Evolutionary conservation across 2,888 invertebrate species (phyloP).

Genomic region (Pycnomerus fuliginosus): DNA sequence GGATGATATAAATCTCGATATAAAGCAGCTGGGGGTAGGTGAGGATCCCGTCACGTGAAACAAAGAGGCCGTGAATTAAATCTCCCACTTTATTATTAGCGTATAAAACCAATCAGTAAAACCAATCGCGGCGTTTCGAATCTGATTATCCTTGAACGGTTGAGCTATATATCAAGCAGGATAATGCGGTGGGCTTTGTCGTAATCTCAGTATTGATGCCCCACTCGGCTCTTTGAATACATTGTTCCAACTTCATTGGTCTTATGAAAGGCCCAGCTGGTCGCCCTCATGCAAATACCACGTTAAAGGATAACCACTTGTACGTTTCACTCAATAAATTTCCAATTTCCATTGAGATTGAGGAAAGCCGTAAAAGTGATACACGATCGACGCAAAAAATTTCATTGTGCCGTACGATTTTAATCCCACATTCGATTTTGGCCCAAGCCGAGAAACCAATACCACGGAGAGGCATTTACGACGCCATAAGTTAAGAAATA

Average conservation of each 20-base stretch:
- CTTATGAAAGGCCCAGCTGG: conserved; percentile 18
- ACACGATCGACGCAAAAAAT: conserved; percentile 14
- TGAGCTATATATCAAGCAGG: conserved; percentile 40
- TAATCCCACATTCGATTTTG: conserved; percentile 19
- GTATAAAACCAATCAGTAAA: conserved; percentile 29
- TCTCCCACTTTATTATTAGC: conserved; percentile 26
- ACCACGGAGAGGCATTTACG: conserved; percentile 31
- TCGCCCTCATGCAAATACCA: conserved; percentile 25
- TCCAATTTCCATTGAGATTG: conserved; percentile 1
- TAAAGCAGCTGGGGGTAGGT: no score
- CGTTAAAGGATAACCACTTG: conserved; percentile 24
- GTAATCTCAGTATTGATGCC: conserved; percentile 44
- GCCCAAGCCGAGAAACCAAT: conserved; percentile 24
- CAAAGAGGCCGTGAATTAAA: conserved; percentile 25
- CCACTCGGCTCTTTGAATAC: conserved; percentile 36
- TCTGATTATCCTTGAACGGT: conserved; percentile 41
- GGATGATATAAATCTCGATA: no score
- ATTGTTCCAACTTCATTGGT: conserved; percentile 34
- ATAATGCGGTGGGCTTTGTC: conserved; percentile 43
- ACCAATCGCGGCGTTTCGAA: conserved; percentile 35
- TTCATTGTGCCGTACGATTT: conserved; percentile 23
- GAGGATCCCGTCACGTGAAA: conserved; percentile 13
- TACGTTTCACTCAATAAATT: conserved; percentile 12
- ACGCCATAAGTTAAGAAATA: conserved; percentile 27
- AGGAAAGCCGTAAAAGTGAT: conserved; percentile 11